phyloP scores from a whole-genome alignment of 2,888 invertebrate genomes.

The Hofmannophila pseudospretella region DNA sequence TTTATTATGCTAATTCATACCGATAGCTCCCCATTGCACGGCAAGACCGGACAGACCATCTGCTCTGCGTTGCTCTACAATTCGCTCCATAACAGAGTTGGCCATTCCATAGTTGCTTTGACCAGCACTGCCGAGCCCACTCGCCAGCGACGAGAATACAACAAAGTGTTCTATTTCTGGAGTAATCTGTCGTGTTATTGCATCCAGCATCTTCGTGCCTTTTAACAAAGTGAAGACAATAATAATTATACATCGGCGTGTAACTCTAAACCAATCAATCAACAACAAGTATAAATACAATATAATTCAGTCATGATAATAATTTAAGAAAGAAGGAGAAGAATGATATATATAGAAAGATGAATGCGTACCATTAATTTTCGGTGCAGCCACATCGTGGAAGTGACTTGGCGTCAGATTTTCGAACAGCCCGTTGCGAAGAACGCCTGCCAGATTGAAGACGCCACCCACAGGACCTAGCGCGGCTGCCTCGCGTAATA shows the following conservation, averaged over 20 bases:
- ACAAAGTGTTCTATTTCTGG: constrained; percentile 95
- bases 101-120: constrained; percentile 98
- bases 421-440: constrained; percentile 92
- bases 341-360: too few species aligned
- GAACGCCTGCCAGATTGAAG: constrained; percentile 96
- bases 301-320: too few species aligned
- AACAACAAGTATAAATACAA: too few species aligned
- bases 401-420: constrained; percentile 90
- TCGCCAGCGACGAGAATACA: constrained; percentile 96
- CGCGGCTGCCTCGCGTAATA: constrained; percentile 79
- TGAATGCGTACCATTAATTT: constrained; percentile 89
- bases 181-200: constrained; percentile 85
- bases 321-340: too few species aligned
- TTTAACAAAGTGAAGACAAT: too few species aligned
- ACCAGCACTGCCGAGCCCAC: constrained; percentile 97
- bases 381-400: constrained; percentile 88
- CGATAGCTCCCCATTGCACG: constrained; percentile 99
- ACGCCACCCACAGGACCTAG: constrained; percentile 89
- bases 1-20: too few species aligned
- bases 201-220: constrained; percentile 89
- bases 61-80: constrained; percentile 90
- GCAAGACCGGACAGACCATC: constrained; percentile 92
- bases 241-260: too few species aligned
- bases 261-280: too few species aligned
- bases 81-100: constrained; percentile 98